These are phyloP conservation scores for Decapterus maruadsi DNA, from an alignment of 2,797 vertebrate genomes.

Conservation along the genomic window DNA sequence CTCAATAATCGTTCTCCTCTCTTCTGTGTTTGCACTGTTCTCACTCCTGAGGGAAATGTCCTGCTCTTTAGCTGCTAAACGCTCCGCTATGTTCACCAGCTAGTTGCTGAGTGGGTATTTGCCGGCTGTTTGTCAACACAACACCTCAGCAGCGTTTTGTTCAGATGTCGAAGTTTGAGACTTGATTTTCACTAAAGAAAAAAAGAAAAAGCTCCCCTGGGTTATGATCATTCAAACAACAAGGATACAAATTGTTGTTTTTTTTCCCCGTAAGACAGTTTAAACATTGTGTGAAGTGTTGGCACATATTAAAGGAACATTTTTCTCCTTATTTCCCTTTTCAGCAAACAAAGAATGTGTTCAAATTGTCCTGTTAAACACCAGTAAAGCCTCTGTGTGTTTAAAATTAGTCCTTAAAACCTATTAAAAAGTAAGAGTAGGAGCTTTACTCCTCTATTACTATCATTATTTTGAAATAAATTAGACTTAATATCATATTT, in stretches of 20 bases:
- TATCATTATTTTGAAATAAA: conserved; percentile 24
- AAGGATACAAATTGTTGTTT: conserved; percentile 5
- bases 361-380: conserved; percentile 26
- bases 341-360: conserved; percentile 25
- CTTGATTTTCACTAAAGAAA: too few species aligned
- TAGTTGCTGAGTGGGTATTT: too few species aligned
- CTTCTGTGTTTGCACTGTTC: too few species aligned
- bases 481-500: conserved; percentile 35
- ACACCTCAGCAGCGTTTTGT: not conserved
- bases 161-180: not conserved
- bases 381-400: conserved; percentile 11
- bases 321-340: conserved; percentile 27
- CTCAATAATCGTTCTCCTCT: too few species aligned
- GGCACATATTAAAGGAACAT: not conserved
- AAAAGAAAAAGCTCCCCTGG: too few species aligned
- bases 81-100: too few species aligned
- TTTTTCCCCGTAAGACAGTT: not conserved
- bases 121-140: not conserved
- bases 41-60: too few species aligned
- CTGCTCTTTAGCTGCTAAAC: too few species aligned
- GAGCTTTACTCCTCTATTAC: conserved; percentile 8
- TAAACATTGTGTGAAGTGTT: not conserved
- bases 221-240: not conserved
- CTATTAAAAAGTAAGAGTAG: conserved; percentile 2
- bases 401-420: conserved; percentile 18